Evolutionary conservation across 2,113 vertebrate genomes (phyloP).

Genomic region (Charina bottae): DNA sequence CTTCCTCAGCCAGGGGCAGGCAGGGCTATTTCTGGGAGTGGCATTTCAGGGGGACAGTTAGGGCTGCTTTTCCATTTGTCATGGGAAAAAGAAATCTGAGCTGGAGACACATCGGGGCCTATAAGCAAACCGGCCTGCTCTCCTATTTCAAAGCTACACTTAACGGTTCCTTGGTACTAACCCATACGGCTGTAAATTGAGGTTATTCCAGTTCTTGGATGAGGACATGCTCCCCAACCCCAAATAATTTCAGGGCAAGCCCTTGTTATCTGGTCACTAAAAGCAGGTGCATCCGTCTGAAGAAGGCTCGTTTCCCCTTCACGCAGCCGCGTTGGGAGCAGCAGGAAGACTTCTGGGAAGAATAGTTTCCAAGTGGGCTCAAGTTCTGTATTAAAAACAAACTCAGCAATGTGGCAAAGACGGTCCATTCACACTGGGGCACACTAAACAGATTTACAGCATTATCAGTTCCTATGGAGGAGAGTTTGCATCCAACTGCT

Average conservation of each 20-base stretch:
- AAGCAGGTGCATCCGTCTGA: not conserved
- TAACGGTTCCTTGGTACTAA: not conserved
- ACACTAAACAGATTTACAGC: not conserved
- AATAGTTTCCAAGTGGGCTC: not conserved
- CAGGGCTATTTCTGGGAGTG: conserved; percentile 54
- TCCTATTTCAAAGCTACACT: not conserved
- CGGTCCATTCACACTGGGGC: not conserved
- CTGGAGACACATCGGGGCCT: not conserved
- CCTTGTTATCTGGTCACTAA: not conserved
- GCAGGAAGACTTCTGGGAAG: not conserved
- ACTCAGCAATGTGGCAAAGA: not conserved
- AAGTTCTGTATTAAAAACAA: not conserved
- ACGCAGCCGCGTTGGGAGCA: not conserved
- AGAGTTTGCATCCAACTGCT: not conserved
- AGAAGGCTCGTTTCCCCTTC: not conserved
- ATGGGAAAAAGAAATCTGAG: not conserved
- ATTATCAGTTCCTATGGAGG: not conserved
- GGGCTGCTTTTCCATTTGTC: not conserved
- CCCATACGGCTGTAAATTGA: not conserved
- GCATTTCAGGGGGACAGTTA: not conserved
- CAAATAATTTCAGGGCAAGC: not conserved
- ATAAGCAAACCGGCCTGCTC: not conserved
- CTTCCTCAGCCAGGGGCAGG: conserved; percentile 19
- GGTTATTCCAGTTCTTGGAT: not conserved
- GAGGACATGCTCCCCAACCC: not conserved